These are phyloP conservation scores for Bugulina stolonifera DNA, from an alignment of 2,888 invertebrate species.

Conservation along the genomic window DNA sequence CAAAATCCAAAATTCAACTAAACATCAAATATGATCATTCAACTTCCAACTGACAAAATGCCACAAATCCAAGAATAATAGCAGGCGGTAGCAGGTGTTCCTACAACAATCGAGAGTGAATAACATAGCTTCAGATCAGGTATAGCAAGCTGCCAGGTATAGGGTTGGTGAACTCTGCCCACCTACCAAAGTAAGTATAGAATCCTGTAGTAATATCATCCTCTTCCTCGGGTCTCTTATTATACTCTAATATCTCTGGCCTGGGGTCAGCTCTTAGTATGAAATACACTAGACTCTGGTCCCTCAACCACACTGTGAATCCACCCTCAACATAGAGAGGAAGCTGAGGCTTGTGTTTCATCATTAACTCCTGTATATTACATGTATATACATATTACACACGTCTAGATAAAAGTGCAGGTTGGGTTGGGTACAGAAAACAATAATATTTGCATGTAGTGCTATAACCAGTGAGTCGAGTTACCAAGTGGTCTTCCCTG, in stretches of 20 bases:
- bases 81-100: too few relatives aligned
- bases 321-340: slow-evolving; percentile 80
- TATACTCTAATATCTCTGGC: slow-evolving; percentile 7
- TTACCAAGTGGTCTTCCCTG: too few relatives aligned
- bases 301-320: slow-evolving; percentile 70
- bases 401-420: too few relatives aligned
- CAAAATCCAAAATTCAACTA: too few relatives aligned
- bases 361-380: slow-evolving; percentile 61
- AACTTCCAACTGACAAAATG: background rate
- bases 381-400: background rate
- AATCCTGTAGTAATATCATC: background rate
- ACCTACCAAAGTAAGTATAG: slow-evolving; percentile 4
- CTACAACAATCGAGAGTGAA: too few relatives aligned
- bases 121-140: too few relatives aligned
- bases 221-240: background rate
- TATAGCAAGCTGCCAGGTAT: too few relatives aligned
- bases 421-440: too few relatives aligned
- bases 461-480: too few relatives aligned
- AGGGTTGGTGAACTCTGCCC: too few relatives aligned
- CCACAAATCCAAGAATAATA: too few relatives aligned
- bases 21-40: background rate
- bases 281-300: slow-evolving; percentile 75
- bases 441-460: too few relatives aligned
- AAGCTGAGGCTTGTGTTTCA: slow-evolving; percentile 59
- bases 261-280: slow-evolving; percentile 68